Base-by-base conservation (phyloP, 2,888 invertebrate species). In the Hemaris fuciformis region DNA sequence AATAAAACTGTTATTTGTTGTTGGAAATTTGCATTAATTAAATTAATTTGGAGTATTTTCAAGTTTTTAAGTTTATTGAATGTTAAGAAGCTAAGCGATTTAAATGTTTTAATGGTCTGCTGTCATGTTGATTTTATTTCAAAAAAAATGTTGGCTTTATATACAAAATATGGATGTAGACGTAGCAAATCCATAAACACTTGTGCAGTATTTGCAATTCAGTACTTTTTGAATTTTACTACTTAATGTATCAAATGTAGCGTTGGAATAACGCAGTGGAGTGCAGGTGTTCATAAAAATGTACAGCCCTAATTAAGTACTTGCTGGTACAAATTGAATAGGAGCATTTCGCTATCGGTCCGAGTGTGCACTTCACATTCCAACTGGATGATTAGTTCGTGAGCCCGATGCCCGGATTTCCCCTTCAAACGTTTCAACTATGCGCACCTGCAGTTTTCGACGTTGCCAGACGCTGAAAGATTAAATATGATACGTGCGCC, bases 311-410 rank as follows among this genome's bases (percentile, higher is more conserved):
- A 67, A 72, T 69, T 65, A 66, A 57, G 56, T 59, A 59, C 66
- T 71, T 23, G 64, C 68, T 68, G 69, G 66, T 67, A 72, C 70
- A 64, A 65, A 67, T 53, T 53, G 53, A 18, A 53, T 62, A 66
- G 67, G 67, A 75, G 72, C 68, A 71, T 67, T 65, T 53, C 53
- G 53, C 53, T 27, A 53, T 53, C 53, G 31, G 53, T 53, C 53
- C 65, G 72, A 76, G 53, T 53, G 75, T 65, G 75, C 75, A 68
- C 77, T 76, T 72, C 74, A 73, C 78, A 77, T 83, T 79, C 78
- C 81, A 66, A 64, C 74, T 75, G 78, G 81, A 81, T 83, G 82
- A 84, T 85, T 85, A 84, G 80, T 75, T 74, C 62, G 63, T 62
- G 31, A 53, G 53, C 31, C 31, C 53, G 53, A 31, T 31, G 53